A percentile compares a stretch with the other conserved stretches of the same genome.
Conservation (phyloP, 2,888 invertebrate genomes). For the Embidobia sp. region DNA sequence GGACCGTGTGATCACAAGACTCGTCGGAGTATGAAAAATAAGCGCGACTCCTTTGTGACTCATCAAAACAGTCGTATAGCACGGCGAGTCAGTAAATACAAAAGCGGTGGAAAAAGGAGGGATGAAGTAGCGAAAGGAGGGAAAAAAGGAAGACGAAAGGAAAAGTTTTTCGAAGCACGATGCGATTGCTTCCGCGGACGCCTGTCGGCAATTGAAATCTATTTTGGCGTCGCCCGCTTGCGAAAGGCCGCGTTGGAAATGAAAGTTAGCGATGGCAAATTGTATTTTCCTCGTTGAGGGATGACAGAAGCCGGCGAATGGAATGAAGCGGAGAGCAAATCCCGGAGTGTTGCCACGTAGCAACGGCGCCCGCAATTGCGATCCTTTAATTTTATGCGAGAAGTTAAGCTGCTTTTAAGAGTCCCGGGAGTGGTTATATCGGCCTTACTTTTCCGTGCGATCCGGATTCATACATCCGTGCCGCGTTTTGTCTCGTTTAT, state of each 20-base stretch:
- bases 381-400: slow-evolving; percentile 80
- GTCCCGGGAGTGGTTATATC: slow-evolving; percentile 63
- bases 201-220: slow-evolving; percentile 69
- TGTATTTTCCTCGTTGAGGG: slow-evolving; percentile 72
- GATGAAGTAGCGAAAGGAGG: background rate
- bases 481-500: slow-evolving; percentile 15
- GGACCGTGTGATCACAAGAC: slow-evolving; percentile 19
- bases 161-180: slow-evolving; percentile 64
- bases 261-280: slow-evolving; percentile 77
- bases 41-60: slow-evolving; percentile 22
- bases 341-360: slow-evolving; percentile 64
- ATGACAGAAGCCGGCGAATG: slow-evolving; percentile 50
- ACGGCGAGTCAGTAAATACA: slow-evolving; percentile 32
- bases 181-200: slow-evolving; percentile 65
- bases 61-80: slow-evolving; percentile 26
- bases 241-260: slow-evolving; percentile 66
- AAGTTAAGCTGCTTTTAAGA: slow-evolving; percentile 80
- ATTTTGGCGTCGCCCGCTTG: slow-evolving; percentile 65
- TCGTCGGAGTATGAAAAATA: slow-evolving; percentile 25
- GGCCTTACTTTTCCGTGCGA: slow-evolving; percentile 38
- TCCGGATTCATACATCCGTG: slow-evolving; percentile 23
- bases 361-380: slow-evolving; percentile 77
- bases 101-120: background rate
- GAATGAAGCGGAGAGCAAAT: slow-evolving; percentile 55
- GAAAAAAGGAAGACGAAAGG: slow-evolving; percentile 20